Conservation (phyloP, 2,888 invertebrate genomes). For the Pristionchus arcanus region DNA sequence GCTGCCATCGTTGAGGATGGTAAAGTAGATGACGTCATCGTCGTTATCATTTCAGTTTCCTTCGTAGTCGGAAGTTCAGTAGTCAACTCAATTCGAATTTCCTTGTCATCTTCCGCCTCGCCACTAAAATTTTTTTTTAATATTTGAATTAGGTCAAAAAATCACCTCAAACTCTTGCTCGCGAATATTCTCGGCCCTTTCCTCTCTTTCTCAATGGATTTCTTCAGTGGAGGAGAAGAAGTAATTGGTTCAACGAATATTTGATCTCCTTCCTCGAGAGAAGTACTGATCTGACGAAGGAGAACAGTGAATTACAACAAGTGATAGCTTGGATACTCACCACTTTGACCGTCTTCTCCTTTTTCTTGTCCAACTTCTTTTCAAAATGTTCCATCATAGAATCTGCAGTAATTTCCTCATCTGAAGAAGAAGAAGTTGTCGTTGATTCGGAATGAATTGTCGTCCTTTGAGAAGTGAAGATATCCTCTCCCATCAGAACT, state of each 20-base stretch:
- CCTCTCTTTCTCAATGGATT: slow-evolving; percentile 6
- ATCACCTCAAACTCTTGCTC: slow-evolving; percentile 18
- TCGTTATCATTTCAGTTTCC: not conserved
- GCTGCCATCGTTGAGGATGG: not conserved
- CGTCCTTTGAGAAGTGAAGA: slow-evolving; percentile 35
- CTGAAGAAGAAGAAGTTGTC: not conserved
- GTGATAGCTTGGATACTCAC: not conserved
- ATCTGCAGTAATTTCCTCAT: not conserved
- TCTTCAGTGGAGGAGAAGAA: not conserved
- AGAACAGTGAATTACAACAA: not conserved
- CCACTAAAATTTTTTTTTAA: not conserved
- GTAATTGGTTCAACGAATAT: slow-evolving; percentile 40
- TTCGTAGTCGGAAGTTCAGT: not conserved
- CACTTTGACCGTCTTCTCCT: slow-evolving; percentile 28
- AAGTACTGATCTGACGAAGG: slow-evolving; percentile 1
- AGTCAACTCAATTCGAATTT: not conserved
- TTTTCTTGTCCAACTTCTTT: slow-evolving; percentile 16
- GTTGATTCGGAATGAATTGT: not conserved
- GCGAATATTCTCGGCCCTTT: slow-evolving; percentile 41
- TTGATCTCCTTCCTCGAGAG: slow-evolving; percentile 41
- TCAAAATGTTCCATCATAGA: not conserved
- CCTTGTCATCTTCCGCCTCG: not conserved
- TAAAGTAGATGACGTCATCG: not conserved
- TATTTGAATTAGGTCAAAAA: not conserved
- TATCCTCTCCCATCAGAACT: slow-evolving; percentile 38